Percentiles rank a stretch among this genome's conserved stretches.
phyloP scores from a whole-genome alignment of 1,140 invertebrate genomes.

The Drosophila athabasca region DNA sequence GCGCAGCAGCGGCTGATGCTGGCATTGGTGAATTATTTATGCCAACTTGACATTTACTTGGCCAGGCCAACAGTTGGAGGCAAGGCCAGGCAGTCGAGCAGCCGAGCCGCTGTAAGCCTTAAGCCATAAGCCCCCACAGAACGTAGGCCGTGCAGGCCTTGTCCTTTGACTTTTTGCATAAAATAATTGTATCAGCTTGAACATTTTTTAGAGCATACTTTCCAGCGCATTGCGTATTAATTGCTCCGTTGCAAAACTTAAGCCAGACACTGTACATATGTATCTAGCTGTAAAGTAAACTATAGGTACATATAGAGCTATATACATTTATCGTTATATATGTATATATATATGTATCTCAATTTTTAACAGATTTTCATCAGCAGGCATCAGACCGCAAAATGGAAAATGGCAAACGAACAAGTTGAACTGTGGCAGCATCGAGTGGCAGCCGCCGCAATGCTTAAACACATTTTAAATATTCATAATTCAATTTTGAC shows the following conservation, averaged over 20 bases:
- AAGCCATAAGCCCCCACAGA: constrained; percentile 4
- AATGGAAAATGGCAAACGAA: constrained; percentile 14
- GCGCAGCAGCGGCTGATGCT: constrained; percentile 6
- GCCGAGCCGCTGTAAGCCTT: background rate
- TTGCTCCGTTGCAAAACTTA: constrained; percentile 45
- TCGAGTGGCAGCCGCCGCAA: constrained; percentile 26
- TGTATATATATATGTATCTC: background rate
- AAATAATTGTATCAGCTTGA: constrained; percentile 39
- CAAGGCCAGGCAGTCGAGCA: constrained; percentile 10
- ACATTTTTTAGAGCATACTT: constrained; percentile 61
- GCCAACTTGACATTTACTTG: constrained; percentile 75
- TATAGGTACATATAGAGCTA: constrained; percentile 1
- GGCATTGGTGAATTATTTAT: constrained; percentile 71
- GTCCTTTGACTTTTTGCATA: constrained; percentile 33
- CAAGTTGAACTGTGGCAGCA: no score
- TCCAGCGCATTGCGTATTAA: constrained; percentile 67
- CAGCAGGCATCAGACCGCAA: background rate
- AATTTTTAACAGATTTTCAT: constrained; percentile 52
- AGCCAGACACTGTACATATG: background rate
- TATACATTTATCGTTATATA: constrained; percentile 4
- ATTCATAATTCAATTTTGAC: constrained; percentile 81
- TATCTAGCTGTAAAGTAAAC: constrained; percentile 8
- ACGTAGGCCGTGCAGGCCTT: constrained; percentile 10
- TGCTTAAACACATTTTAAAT: constrained; percentile 77
- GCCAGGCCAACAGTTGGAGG: constrained; percentile 22